Base-by-base conservation (phyloP, 53 echinoderm and acorn worm species). In the Hippasteria phrygiana region DNA sequence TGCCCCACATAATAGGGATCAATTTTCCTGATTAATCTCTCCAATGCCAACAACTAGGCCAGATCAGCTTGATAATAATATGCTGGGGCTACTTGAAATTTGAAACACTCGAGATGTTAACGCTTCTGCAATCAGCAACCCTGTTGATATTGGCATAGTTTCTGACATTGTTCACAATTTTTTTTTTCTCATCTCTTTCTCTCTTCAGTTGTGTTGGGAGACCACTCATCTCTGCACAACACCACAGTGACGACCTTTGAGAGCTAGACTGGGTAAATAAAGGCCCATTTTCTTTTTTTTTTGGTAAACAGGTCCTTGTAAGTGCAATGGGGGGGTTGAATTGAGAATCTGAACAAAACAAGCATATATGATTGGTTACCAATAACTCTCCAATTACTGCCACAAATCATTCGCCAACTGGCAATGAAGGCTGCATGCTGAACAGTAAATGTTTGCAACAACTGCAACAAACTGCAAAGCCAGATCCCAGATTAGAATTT, bases 21-120 rank as follows among this genome's bases (percentile, higher is more conserved):
- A 10, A 50, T 83, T 47, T 67, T 83, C 69, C 34, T 28, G n/a
- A 67, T 83, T 66, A 47, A 65, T 83, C 18, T 36, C 37, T 20
- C 35, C 27, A 39, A 71, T 70, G 71, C 70, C 71, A 70, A 85
- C 70, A 85, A 85, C 71, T 81, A 78, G 82, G 64, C 85, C 69
- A 85, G 35, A 66, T 42, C 45, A 7, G n/a, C 31, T 22, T 42
- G 33, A 70, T 70, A 53, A 71, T 85, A 69, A 67, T 75, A 75
- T 64, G 50, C 14, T 45, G 18, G 36, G 35, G 6, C 85, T 51
- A 85, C 85, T 85, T 85, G 85, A 85, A 85, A 85, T 85, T 85
- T 85, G 85, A 85, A 85, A 85, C 85, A 50, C 85, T 82, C 32
- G 3, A 82, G 82, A 62, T 65, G 66, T 65, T 82, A 62, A 62